A percentile compares a stretch with the other conserved stretches of the same genome.
Conservation (phyloP, 2,797 vertebrate genomes). For the Macropus fuliginosus region DNA sequence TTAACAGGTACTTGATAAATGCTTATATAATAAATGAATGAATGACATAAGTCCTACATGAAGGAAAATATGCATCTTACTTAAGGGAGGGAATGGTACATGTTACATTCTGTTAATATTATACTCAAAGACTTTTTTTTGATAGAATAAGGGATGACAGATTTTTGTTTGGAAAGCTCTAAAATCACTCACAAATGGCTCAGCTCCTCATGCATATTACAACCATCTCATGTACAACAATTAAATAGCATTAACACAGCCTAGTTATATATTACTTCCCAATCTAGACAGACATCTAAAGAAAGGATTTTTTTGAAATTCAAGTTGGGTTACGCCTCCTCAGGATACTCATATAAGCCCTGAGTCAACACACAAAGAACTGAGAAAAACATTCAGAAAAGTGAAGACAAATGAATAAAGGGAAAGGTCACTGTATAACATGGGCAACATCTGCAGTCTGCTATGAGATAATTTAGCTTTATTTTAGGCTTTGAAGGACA, state of each 20-base stretch:
- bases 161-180: neutral
- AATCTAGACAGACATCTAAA: neutral
- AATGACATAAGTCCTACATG: neutral
- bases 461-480: neutral
- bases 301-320: neutral
- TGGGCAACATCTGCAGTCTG: neutral
- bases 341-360: neutral
- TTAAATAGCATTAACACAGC: neutral
- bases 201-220: neutral
- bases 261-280: neutral
- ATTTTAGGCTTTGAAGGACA: neutral
- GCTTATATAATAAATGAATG: neutral
- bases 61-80: neutral
- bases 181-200: neutral
- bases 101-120: neutral
- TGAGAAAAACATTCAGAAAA: constrained; percentile 11
- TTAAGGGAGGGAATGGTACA: neutral
- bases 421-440: neutral
- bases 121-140: neutral
- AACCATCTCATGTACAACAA: neutral
- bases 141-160: neutral
- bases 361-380: neutral
- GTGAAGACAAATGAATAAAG: neutral
- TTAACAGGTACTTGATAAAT: neutral
- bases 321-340: neutral